Percentiles rank a stretch among this genome's conserved stretches.
Conservation (phyloP, 1,140 invertebrate genomes). For the Eriocheir sinensis region DNA sequence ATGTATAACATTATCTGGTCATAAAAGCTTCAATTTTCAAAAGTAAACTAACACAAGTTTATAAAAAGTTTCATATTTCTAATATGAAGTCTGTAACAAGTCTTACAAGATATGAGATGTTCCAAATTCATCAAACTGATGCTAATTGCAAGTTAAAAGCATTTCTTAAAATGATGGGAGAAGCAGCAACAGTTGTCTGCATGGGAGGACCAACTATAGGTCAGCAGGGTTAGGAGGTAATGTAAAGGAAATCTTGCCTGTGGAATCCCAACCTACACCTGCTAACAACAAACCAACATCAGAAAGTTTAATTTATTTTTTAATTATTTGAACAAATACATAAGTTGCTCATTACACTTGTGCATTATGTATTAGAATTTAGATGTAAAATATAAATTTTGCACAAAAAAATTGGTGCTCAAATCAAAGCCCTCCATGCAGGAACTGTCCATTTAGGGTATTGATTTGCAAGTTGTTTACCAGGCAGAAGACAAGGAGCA, state of each 20-base stretch:
- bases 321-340: not conserved
- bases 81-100: constrained; percentile 3
- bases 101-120: not conserved
- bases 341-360: constrained; percentile 12
- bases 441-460: constrained; percentile 14
- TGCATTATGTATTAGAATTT: constrained; percentile 18
- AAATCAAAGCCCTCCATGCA: constrained; percentile 3
- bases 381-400: not conserved
- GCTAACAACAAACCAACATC: not conserved
- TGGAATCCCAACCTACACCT: not conserved
- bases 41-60: not conserved
- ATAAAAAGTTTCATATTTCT: not conserved
- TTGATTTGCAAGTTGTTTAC: not conserved
- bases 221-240: too few species aligned
- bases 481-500: not conserved
- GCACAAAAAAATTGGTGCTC: constrained; percentile 15
- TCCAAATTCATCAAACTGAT: not conserved
- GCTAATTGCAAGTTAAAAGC: not conserved
- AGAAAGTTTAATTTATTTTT: not conserved
- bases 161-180: not conserved
- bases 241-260: not conserved
- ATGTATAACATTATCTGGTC: not conserved
- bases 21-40: not conserved
- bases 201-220: not conserved
- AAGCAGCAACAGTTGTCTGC: not conserved